Conservation (phyloP, 2,113 vertebrate genomes). For the Vulpes vulpes region DNA sequence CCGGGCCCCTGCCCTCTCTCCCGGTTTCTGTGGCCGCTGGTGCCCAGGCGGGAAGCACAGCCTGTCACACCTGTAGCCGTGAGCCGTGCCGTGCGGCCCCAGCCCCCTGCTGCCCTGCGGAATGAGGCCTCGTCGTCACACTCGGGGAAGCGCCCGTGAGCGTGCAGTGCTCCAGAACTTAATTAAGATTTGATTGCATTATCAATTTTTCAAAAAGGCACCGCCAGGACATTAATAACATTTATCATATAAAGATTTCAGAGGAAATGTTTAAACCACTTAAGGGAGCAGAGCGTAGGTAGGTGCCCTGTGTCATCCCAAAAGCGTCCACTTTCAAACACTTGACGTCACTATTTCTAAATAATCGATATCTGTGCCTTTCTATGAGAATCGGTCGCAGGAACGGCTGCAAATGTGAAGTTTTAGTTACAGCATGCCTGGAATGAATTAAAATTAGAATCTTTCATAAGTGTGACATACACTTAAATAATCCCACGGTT, state of each 20-base stretch:
- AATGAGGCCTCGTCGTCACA: accelerated
- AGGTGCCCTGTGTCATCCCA: no score
- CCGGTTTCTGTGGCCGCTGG: background rate
- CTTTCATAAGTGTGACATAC: accelerated
- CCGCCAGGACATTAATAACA: background rate
- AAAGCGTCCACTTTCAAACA: background rate
- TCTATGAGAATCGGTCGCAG: background rate
- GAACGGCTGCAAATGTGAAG: background rate
- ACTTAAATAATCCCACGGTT: background rate
- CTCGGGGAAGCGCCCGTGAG: background rate
- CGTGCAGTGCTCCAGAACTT: background rate
- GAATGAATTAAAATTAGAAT: no score
- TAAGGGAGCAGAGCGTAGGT: background rate
- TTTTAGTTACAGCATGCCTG: no score
- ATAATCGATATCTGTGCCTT: background rate
- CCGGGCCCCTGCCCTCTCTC: background rate
- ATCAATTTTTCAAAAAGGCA: background rate
- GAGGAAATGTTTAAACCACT: background rate
- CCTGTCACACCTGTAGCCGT: background rate
- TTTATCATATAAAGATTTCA: no score
- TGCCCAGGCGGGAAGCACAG: background rate
- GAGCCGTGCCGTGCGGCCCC: background rate
- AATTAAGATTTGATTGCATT: background rate
- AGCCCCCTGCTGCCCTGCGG: background rate
- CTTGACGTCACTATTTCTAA: background rate